Percentiles rank a stretch among this genome's conserved stretches.
phyloP scores from a whole-genome alignment of 2,888 invertebrate species.

The Eristalis arbustorum region DNA sequence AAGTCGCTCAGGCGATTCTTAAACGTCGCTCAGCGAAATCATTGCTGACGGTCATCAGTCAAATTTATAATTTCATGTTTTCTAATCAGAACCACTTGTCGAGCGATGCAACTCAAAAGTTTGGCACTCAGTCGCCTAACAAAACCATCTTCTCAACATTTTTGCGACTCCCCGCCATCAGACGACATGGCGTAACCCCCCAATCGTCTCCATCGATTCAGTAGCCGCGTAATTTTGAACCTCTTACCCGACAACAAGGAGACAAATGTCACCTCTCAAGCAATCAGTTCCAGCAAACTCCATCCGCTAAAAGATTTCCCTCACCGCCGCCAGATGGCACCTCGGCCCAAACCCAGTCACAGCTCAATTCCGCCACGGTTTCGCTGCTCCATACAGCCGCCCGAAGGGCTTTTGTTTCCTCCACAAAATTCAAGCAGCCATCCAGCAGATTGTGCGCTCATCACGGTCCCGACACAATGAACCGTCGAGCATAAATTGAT shows the following conservation, averaged over 20 bases:
- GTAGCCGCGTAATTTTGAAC: background rate
- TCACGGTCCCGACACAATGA: background rate
- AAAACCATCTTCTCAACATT: too few species aligned
- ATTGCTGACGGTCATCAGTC: too few species aligned
- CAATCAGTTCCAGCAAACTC: too few species aligned
- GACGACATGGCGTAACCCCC: too few species aligned
- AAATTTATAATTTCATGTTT: too few species aligned
- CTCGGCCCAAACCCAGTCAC: background rate
- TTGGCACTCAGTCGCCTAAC: too few species aligned
- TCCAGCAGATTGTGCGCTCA: background rate
- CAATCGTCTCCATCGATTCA: background rate
- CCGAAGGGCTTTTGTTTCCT: background rate
- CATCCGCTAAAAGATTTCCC: background rate
- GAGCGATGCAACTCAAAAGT: too few species aligned
- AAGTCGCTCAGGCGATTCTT: too few species aligned
- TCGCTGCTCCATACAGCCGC: background rate
- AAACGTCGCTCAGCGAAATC: too few species aligned
- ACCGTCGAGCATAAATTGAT: slow-evolving; percentile 4
- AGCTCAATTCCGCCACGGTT: background rate
- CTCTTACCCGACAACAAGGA: background rate
- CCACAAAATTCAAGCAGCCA: background rate
- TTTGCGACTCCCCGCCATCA: too few species aligned
- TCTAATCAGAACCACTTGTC: too few species aligned
- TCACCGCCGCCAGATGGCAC: background rate
- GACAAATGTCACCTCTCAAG: background rate